Evolutionary conservation across 2,888 invertebrate genomes (phyloP).

Genomic region (Mesochorus sp.): DNA sequence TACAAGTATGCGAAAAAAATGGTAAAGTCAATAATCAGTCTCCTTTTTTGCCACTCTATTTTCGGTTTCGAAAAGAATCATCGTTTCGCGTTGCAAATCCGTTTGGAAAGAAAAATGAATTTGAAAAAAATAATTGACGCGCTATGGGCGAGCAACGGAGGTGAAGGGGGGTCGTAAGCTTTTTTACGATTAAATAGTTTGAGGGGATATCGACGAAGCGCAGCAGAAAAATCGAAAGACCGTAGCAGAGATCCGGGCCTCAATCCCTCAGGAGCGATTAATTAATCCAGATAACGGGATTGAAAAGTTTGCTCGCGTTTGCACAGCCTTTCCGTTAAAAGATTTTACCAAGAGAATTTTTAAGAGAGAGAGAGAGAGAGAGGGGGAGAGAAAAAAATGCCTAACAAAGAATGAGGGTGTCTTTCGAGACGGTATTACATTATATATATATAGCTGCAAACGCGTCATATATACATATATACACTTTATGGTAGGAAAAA

Average conservation of each 20-base stretch:
- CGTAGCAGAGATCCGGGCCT: neutral
- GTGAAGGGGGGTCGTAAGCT: neutral
- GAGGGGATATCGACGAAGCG: constrained; percentile 22
- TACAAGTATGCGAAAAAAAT: no score
- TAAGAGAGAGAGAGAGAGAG: no score
- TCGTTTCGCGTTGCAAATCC: no score
- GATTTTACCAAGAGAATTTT: constrained; percentile 3
- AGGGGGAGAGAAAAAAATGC: constrained; percentile 4
- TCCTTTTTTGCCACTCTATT: no score
- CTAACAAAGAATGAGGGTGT: constrained; percentile 23
- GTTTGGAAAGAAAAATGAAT: no score
- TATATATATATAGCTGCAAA: constrained; percentile 1
- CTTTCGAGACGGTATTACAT: neutral
- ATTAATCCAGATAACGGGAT: constrained; percentile 71
- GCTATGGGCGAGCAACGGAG: no score
- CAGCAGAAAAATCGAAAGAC: constrained; percentile 24
- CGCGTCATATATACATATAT: neutral
- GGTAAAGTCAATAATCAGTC: no score
- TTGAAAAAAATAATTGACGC: neutral
- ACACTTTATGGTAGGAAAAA: neutral
- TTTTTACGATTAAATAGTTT: constrained; percentile 7
- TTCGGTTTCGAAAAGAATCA: no score
- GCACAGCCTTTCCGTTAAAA: neutral
- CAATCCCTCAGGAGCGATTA: constrained; percentile 60
- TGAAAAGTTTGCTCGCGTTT: constrained; percentile 65